These are phyloP conservation scores for Oryzias melastigma DNA, from an alignment of 2,113 vertebrate species.

Conservation along the genomic window DNA sequence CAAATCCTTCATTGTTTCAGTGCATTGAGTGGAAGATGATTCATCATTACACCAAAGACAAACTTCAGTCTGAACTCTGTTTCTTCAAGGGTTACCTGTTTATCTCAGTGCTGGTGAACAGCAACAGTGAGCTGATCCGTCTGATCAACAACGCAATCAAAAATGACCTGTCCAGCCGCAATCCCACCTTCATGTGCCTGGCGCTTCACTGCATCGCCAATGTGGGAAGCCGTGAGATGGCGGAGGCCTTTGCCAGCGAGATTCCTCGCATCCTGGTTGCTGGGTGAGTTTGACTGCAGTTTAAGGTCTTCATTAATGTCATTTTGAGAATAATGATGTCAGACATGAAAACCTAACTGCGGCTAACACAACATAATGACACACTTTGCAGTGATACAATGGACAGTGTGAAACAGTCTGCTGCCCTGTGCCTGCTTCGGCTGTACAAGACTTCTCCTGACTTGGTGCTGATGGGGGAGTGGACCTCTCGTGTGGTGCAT, in stretches of 20 bases:
- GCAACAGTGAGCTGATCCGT: slow-evolving; percentile 91
- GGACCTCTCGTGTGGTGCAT: slow-evolving; percentile 91
- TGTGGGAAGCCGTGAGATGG: slow-evolving; percentile 93
- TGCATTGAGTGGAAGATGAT: too few relatives aligned
- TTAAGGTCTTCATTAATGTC: background rate
- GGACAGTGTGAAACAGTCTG: slow-evolving; percentile 94
- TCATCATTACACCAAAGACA: background rate
- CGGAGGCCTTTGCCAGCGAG: slow-evolving; percentile 90
- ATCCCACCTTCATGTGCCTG: slow-evolving; percentile 96
- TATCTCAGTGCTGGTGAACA: slow-evolving; percentile 93
- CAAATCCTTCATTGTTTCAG: too few relatives aligned
- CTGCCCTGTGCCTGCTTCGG: slow-evolving; percentile 88
- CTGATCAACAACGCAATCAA: slow-evolving; percentile 95
- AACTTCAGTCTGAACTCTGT: background rate
- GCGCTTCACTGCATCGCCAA: slow-evolving; percentile 93
- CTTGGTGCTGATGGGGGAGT: slow-evolving; percentile 92
- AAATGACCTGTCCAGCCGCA: slow-evolving; percentile 92
- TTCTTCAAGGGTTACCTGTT: slow-evolving; percentile 86
- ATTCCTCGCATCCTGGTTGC: slow-evolving; percentile 92
- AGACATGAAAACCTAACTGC: too few relatives aligned
- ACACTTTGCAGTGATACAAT: slow-evolving; percentile 83
- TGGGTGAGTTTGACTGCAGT: slow-evolving; percentile 75
- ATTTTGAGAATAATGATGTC: background rate
- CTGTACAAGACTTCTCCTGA: slow-evolving; percentile 92
- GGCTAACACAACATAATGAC: background rate